Evolutionary conservation across 2,888 invertebrate genomes (phyloP).

Genomic region (Syrphus vitripennis): DNA sequence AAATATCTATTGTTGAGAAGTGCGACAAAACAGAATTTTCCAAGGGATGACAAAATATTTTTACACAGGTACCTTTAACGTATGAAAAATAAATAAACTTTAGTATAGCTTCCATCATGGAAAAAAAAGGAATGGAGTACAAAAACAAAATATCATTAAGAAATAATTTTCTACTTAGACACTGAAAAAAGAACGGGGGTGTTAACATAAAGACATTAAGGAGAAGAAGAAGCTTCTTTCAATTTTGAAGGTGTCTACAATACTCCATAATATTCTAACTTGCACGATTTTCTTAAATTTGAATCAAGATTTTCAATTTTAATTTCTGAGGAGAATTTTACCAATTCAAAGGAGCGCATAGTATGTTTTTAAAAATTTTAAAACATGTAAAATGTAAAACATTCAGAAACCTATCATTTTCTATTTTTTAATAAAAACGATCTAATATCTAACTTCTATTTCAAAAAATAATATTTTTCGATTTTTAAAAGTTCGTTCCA

Average conservation of each 20-base stretch:
- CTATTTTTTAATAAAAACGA: too few species aligned
- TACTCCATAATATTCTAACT: not conserved
- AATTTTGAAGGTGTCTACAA: not conserved
- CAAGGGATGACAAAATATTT: not conserved
- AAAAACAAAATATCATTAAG: constrained; percentile 44
- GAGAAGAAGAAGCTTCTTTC: constrained; percentile 4
- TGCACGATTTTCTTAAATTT: constrained; percentile 16
- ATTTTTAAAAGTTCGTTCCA: too few species aligned
- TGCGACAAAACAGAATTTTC: not conserved
- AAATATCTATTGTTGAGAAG: not conserved
- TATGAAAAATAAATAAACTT: not conserved
- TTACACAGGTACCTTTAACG: not conserved
- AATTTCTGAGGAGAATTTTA: constrained; percentile 1
- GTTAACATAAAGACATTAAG: not conserved
- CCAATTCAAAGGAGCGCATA: too few species aligned
- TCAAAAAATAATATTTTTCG: too few species aligned
- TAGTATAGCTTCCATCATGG: not conserved
- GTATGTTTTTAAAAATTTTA: too few species aligned
- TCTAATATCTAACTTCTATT: too few species aligned
- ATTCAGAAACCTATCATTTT: too few species aligned
- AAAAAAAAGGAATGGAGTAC: not conserved
- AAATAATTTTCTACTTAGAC: constrained; percentile 52
- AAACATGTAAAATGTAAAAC: too few species aligned
- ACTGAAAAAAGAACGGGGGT: constrained; percentile 2
- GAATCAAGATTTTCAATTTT: constrained; percentile 56